Evolutionary conservation across 2,888 invertebrate species (phyloP).

Genomic region (Sphecodes monilicornis): DNA sequence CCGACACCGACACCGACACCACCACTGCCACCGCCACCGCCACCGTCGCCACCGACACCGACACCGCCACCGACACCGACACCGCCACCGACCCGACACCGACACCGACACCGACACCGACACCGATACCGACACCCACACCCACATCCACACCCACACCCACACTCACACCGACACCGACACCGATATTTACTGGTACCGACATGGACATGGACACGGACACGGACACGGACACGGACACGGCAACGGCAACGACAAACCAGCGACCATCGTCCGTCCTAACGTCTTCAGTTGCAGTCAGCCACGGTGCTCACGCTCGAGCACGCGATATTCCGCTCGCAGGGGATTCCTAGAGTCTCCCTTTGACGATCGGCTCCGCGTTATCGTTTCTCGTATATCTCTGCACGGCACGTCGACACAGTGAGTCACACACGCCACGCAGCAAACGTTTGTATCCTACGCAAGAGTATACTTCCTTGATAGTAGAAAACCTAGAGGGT

Average conservation of each 20-base stretch:
- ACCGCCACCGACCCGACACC: slow-evolving; percentile 11
- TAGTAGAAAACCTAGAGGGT: background rate
- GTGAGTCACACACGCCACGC: slow-evolving; percentile 55
- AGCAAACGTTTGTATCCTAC: slow-evolving; percentile 18
- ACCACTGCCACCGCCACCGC: background rate
- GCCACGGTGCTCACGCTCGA: slow-evolving; percentile 62
- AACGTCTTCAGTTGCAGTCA: slow-evolving; percentile 73
- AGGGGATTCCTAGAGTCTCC: slow-evolving; percentile 42
- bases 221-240: background rate
- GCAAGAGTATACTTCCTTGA: slow-evolving; percentile 3
- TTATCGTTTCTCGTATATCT: slow-evolving; percentile 25
- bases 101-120: slow-evolving; percentile 10
- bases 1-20: slow-evolving; percentile 48
- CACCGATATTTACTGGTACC: background rate
- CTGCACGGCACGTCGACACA: slow-evolving; percentile 25
- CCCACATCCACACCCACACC: slow-evolving; percentile 42
- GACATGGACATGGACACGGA: slow-evolving; percentile 49
- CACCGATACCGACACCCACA: slow-evolving; percentile 22
- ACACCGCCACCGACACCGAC: background rate
- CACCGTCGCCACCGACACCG: background rate
- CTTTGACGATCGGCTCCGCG: slow-evolving; percentile 27
- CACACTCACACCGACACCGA: slow-evolving; percentile 48
- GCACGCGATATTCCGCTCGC: slow-evolving; percentile 59
- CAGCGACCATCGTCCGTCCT: slow-evolving; percentile 68
- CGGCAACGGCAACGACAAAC: slow-evolving; percentile 57